Evolutionary conservation across 2,113 vertebrate species (phyloP), one percentile per base, ranked within the genome.

Genomic region (Lepus americanus): DNA sequence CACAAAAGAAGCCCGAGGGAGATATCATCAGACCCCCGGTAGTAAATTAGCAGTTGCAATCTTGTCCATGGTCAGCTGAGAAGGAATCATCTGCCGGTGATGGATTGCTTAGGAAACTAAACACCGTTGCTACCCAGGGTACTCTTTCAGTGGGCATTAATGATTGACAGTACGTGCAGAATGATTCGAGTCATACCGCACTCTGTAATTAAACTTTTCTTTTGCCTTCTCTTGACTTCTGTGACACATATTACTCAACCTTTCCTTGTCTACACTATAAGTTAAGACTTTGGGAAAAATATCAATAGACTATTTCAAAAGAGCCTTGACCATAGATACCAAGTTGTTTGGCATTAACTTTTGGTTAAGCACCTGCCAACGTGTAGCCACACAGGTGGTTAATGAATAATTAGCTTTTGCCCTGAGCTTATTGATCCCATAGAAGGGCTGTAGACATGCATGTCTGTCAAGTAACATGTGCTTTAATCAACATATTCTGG

Each of bases 141-240:
- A n/a, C 67, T 92, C 82, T 92, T 94, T 90, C 95, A 78, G 23
- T 51, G 72, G 79, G 33, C 92, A 97, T 97, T 92, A 97, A 92
- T 95, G 95, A 96, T 94, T 94, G 96, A 97, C 95, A 84, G 74
- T 64, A 82, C 67, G 36, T 5, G 76, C 39, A 64, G 73, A 59
- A 53, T 81, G 87, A 96, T 78, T 76, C 16, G 31, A 78, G 90
- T 90, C 84, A 87, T 64, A 90, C 22, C 78, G 89, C 82, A 69
- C 72, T 87, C 44, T 44, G 92, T 94, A 97, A 96, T 96, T 95
- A 94, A 96, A 69, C 59, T 95, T 97, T 94, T 89, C 78, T 83
- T 96, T 86, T 90, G 51, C 55, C 63, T 25, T 80, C 82, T 85
- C 69, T 89, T 91, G n/a, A 76, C 81, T 79, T 94, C 77, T 59